Conservation (phyloP, 92 coral and sea anemone species). For the Pocillopora grandis region DNA sequence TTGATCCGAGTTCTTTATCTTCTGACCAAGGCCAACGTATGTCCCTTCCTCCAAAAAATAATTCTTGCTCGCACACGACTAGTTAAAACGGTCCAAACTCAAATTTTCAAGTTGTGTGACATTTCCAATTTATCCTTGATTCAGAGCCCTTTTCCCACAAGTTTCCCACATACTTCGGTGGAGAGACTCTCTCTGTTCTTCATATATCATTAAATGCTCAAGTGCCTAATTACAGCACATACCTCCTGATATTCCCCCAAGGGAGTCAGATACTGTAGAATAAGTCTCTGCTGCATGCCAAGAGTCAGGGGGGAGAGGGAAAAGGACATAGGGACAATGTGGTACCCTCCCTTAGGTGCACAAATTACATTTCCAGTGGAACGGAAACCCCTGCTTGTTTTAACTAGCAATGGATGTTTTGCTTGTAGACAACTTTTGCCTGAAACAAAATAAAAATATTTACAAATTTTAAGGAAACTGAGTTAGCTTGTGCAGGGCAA, state of each 20-base stretch:
- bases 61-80: no score
- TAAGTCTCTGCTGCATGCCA: constrained; percentile 87
- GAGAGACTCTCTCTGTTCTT: no score
- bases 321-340: constrained; percentile 70
- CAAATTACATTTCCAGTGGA: not conserved
- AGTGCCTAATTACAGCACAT: not conserved
- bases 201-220: not conserved
- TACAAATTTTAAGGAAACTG: not conserved
- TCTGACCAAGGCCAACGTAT: no score
- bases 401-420: constrained; percentile 25
- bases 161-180: no score
- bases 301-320: constrained; percentile 76
- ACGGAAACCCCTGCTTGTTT: constrained; percentile 32
- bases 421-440: constrained; percentile 34
- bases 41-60: no score
- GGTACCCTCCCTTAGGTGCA: constrained; percentile 51
- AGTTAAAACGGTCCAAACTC: no score
- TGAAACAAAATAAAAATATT: not conserved
- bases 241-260: constrained; percentile 99
- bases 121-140: no score
- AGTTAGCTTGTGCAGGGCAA: not conserved
- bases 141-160: no score
- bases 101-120: no score
- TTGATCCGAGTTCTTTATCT: no score
- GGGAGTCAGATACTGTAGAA: constrained; percentile 85